Percentiles rank a stretch among this genome's conserved stretches.
Conservation (phyloP, 92 coral and sea anemone species). For the Parazoanthus atlanticus region DNA sequence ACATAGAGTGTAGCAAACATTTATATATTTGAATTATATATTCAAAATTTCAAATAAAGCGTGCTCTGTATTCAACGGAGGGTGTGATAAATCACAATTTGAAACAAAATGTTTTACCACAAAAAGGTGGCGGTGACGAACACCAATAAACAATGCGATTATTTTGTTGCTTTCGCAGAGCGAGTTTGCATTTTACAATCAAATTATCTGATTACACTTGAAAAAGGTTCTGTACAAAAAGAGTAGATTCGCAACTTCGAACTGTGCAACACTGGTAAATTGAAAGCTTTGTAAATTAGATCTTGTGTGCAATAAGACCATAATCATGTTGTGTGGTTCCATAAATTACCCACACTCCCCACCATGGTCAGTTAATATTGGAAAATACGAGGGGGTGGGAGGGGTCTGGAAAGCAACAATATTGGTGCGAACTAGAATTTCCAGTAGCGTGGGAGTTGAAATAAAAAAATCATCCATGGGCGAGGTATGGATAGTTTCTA, state of each 20-base stretch:
- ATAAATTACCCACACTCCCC: background rate
- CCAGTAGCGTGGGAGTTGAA: background rate
- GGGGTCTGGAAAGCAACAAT: background rate
- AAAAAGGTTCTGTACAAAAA: background rate
- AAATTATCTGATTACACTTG: background rate
- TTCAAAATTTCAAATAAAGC: background rate
- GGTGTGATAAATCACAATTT: background rate
- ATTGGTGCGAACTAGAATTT: background rate
- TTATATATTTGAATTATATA: background rate
- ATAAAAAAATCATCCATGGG: conserved; percentile 2
- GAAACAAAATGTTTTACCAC: background rate
- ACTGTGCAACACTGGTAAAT: conserved; percentile 6
- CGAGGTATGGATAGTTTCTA: background rate
- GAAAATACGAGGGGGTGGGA: background rate
- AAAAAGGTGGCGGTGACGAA: background rate
- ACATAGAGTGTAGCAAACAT: background rate
- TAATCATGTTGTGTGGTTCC: conserved; percentile 3
- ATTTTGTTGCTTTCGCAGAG: background rate
- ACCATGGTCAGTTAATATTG: background rate
- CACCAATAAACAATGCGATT: conserved; percentile 12
- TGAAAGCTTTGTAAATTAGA: background rate
- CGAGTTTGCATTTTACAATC: conserved; percentile 10
- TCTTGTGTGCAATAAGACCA: background rate
- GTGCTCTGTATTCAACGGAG: background rate
- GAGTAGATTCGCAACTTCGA: background rate